phyloP scores from a whole-genome alignment of 2,113 vertebrate genomes.

The Peromyscus leucopus region DNA sequence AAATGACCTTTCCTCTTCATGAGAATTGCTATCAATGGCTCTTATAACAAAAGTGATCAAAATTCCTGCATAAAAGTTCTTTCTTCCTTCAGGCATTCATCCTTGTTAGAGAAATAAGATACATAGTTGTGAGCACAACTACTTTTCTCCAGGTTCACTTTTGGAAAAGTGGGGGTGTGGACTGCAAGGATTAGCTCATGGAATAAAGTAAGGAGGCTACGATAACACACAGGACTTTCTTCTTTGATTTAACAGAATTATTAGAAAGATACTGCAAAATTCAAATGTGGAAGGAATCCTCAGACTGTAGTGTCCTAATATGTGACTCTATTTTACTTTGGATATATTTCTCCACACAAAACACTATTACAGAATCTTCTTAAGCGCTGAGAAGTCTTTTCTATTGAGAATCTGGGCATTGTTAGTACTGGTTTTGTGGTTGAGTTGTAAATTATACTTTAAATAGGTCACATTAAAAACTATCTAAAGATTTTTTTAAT shows the following conservation, averaged over 20 bases:
- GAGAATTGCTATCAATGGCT: background rate
- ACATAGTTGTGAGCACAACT: accelerated
- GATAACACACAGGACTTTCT: background rate
- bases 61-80: too few relatives aligned
- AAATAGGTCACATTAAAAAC: background rate
- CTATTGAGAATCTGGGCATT: background rate
- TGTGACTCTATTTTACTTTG: background rate
- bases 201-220: background rate
- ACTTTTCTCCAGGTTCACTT: too few relatives aligned
- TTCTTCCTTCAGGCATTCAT: background rate
- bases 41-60: background rate
- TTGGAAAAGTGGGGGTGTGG: accelerated
- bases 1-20: background rate
- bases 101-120: background rate
- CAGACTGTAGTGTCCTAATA: background rate
- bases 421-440: background rate
- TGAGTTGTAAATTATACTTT: background rate
- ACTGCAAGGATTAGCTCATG: background rate
- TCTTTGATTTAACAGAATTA: background rate
- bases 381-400: background rate
- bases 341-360: background rate
- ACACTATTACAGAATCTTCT: background rate
- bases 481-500: background rate
- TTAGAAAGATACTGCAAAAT: background rate
- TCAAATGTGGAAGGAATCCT: background rate